These are phyloP conservation scores for Anthrax anthrax DNA, from an alignment of 2,888 invertebrate species.

Conservation along the genomic window DNA sequence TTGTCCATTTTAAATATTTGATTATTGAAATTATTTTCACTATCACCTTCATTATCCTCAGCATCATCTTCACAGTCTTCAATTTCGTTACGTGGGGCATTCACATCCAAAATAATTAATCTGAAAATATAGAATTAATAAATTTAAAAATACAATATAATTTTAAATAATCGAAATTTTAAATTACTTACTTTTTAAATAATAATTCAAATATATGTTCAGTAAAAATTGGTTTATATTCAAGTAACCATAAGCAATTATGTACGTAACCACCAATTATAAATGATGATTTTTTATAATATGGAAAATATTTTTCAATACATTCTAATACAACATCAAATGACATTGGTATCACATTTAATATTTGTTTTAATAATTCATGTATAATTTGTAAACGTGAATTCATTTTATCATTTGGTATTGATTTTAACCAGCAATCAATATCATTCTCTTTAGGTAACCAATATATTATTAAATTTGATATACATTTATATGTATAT, in stretches of 20 bases:
- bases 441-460: conserved; percentile 37
- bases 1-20: conserved; percentile 29
- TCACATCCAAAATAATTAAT: conserved; percentile 59
- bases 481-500: conserved; percentile 46
- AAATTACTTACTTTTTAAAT: conserved; percentile 63
- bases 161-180: too few species aligned
- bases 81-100: conserved; percentile 43
- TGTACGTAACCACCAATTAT: conserved; percentile 60
- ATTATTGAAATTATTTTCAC: conserved; percentile 34
- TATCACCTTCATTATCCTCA: conserved; percentile 36
- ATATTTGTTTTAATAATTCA: conserved; percentile 32
- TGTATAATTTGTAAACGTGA: conserved; percentile 51
- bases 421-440: conserved; percentile 44
- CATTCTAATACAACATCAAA: conserved; percentile 52
- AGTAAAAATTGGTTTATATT: conserved; percentile 57
- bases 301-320: conserved; percentile 57
- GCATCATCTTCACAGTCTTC: conserved; percentile 37
- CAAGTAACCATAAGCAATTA: conserved; percentile 60
- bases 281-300: conserved; percentile 51
- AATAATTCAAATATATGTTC: conserved; percentile 58
- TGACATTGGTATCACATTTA: conserved; percentile 43
- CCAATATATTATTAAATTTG: conserved; percentile 46
- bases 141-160: conserved; percentile 13
- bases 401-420: conserved; percentile 40
- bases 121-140: conserved; percentile 33